A percentile compares a stretch with the other conserved stretches of the same genome.
These are phyloP conservation scores for Tapirus indicus DNA, from an alignment of 2,797 vertebrate species.

Conservation along the genomic window DNA sequence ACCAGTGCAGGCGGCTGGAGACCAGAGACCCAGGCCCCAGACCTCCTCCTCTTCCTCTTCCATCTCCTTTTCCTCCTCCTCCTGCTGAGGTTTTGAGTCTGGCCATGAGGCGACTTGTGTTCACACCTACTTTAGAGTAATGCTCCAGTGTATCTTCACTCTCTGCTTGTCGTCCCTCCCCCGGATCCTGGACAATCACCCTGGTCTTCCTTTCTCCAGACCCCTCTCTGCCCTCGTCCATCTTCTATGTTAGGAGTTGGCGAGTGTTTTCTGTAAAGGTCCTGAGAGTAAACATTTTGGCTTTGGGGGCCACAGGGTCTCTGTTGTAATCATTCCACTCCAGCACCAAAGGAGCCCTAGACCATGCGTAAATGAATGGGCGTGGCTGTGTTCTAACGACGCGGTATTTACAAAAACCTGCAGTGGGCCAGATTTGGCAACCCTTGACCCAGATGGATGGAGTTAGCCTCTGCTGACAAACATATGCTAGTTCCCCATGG, in stretches of 20 bases:
- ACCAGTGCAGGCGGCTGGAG: neutral
- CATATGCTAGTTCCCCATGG: neutral
- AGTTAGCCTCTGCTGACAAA: neutral
- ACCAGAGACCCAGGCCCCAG: neutral
- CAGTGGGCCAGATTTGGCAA: neutral
- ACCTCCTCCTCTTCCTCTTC: neutral
- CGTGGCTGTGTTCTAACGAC: neutral
- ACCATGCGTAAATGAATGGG: neutral
- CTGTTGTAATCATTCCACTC: neutral
- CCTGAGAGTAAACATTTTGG: neutral
- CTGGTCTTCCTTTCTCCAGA: neutral
- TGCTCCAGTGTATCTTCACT: fast-evolving
- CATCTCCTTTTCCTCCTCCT: neutral
- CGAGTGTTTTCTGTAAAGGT: neutral
- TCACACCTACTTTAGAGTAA: neutral
- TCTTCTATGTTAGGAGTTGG: fast-evolving
- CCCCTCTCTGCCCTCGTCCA: neutral
- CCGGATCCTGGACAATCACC: neutral
- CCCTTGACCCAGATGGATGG: neutral
- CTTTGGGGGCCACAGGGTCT: neutral
- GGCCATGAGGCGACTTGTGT: neutral
- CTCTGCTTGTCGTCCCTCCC: neutral
- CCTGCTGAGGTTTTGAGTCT: neutral
- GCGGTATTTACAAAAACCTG: neutral
- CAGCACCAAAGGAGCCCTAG: neutral